phyloP scores from a whole-genome alignment of 2,113 vertebrate genomes.

The Ictidomys tridecemlineatus region DNA sequence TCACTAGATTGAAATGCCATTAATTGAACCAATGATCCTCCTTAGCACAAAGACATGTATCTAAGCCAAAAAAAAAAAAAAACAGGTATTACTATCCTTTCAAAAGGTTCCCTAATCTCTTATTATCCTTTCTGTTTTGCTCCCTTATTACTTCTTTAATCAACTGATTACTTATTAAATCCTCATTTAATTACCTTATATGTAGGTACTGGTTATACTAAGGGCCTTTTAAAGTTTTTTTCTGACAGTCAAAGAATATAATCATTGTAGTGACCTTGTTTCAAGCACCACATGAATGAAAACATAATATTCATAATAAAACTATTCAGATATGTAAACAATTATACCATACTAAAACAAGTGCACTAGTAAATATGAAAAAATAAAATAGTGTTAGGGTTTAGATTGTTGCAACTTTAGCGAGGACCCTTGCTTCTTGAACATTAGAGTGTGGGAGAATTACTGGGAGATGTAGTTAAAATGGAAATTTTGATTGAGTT shows the following conservation, averaged over 20 bases:
- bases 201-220: neutral
- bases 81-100: constrained; percentile 21
- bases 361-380: neutral
- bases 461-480: neutral
- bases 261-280: neutral
- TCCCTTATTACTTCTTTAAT: constrained; percentile 57
- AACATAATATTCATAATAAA: neutral
- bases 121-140: constrained; percentile 32
- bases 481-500: neutral
- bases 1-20: neutral
- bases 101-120: constrained; percentile 39
- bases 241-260: constrained; percentile 12
- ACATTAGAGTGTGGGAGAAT: neutral
- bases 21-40: constrained; percentile 40
- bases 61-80: constrained; percentile 15
- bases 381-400: neutral
- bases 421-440: too few species aligned
- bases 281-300: neutral
- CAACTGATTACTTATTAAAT: constrained; percentile 47
- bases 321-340: neutral
- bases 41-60: constrained; percentile 31
- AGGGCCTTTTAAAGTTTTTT: constrained; percentile 19
- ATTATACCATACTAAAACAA: neutral
- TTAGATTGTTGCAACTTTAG: neutral
- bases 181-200: constrained; percentile 50